Base-by-base conservation (phyloP, 2,888 invertebrate species). In the Eupeodes luniger region DNA sequence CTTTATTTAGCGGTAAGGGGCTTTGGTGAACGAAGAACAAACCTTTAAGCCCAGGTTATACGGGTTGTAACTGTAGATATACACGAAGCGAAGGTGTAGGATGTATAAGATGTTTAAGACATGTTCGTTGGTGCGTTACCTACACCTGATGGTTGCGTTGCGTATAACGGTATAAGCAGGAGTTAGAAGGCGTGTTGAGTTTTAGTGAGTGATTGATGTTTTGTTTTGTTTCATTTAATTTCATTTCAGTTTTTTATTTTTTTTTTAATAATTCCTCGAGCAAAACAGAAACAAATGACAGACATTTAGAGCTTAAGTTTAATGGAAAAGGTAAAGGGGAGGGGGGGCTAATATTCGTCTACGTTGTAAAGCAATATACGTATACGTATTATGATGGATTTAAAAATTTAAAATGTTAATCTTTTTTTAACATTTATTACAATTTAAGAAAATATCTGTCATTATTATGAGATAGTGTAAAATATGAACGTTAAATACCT, bases 191-290 rank as follows among this genome's bases (percentile, higher is more conserved):
- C 6, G 72, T 14, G 59, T 5, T 59, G 72, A 19, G 55, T 40
- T 40, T 40, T 14, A 40, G 36, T 53, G n/a, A 19, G 40, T 72
- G 72, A 59, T 59, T 72, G 72, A 59, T 72, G 72, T 72, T 69
- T 67, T 67, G n/a, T n/a, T 34, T 53, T 34, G 34, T 51, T 67
- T 66, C 9, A 2, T 19, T 19, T 19, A 4, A 2, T 51, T 53
- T 34, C 16, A 9, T 40, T 44, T 10, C 6, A 14, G 6, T 3
- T 27, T 14, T 16, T 44, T 6, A n/a, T 69, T 34, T 53, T 34
- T 53, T 12, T 14, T n/a, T 36, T 2, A 27, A 47, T 47, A 34
- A 59, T 59, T 72, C 59, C 47, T 34, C 47, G 27, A 72, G 59
- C 47, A 34, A 5, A 44, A 59, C 11, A n/a, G 10, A 34, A 59